These are phyloP conservation scores for Zoanthus sociatus DNA, from an alignment of 92 coral and sea anemone species.

Conservation along the genomic window DNA sequence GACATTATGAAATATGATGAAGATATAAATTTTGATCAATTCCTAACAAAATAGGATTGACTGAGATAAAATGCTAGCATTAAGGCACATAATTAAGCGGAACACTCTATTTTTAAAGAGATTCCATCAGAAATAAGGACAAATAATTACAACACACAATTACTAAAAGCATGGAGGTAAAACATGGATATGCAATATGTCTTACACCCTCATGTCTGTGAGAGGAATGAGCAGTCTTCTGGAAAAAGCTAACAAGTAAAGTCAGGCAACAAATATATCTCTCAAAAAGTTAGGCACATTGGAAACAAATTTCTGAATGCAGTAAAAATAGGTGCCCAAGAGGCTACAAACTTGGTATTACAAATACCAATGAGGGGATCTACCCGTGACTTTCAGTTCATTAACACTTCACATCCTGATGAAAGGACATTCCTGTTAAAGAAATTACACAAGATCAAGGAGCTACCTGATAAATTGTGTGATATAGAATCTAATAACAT, in stretches of 20 bases:
- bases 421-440: background rate
- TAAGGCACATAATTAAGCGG: too few species aligned
- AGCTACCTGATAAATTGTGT: background rate
- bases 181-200: too few species aligned
- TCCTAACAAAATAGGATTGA: too few species aligned
- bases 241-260: background rate
- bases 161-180: too few species aligned
- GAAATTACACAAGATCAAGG: background rate
- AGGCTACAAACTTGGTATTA: background rate
- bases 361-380: background rate
- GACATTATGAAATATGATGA: too few species aligned
- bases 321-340: background rate
- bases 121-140: too few species aligned
- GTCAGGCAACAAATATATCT: background rate
- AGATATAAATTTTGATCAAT: too few species aligned
- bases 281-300: background rate
- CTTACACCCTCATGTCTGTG: too few species aligned
- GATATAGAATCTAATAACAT: background rate
- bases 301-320: background rate
- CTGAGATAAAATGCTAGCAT: too few species aligned
- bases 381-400: background rate
- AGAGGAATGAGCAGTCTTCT: background rate
- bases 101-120: too few species aligned
- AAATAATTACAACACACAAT: too few species aligned
- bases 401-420: background rate